These are phyloP conservation scores for Malurus alboscapulatus DNA, from an alignment of 2,113 vertebrate genomes.

Conservation along the genomic window DNA sequence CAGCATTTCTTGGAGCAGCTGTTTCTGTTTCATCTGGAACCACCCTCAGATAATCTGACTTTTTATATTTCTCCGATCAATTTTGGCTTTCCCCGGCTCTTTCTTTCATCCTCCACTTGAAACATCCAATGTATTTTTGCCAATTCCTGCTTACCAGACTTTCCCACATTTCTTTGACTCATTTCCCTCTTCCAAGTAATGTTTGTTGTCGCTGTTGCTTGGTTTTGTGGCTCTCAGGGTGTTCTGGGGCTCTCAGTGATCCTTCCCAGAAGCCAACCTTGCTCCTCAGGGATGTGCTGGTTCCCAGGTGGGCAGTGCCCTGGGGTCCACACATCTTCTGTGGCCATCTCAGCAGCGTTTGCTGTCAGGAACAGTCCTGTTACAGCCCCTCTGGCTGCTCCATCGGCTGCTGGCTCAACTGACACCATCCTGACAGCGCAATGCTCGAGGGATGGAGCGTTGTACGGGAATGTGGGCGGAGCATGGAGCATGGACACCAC, in stretches of 20 bases:
- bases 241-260: fast-evolving
- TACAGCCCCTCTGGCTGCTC: not conserved
- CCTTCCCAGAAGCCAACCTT: fast-evolving
- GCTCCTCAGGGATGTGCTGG: not conserved
- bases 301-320: not conserved
- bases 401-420: not conserved
- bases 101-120: not conserved
- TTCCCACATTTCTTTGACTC: not conserved
- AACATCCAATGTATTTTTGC: not conserved
- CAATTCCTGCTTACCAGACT: not conserved
- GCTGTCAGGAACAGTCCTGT: not conserved
- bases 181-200: not conserved
- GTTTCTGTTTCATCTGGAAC: not conserved
- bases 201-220: too few species aligned
- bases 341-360: not conserved
- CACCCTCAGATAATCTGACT: not conserved
- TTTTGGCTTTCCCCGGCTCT: not conserved
- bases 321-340: not conserved
- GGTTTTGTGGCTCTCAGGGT: not conserved
- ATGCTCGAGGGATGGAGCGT: not conserved
- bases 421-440: not conserved
- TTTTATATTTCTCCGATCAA: fast-evolving
- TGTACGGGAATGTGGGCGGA: too few species aligned
- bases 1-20: not conserved
- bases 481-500: too few species aligned